Conservation (phyloP, 2,888 invertebrate genomes). For the Drepanosiphum platanoidis region DNA sequence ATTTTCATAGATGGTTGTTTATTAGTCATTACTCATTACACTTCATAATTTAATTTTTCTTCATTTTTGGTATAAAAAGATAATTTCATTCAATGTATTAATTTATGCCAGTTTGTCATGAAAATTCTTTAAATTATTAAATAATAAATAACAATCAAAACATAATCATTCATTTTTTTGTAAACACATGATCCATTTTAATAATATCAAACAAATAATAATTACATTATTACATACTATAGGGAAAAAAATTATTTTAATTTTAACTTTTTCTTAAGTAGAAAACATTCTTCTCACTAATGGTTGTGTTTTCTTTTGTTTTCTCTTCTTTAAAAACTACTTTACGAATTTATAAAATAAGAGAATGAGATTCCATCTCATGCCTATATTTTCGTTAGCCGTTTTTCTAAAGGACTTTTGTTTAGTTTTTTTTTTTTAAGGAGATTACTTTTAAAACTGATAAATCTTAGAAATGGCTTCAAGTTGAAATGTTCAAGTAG, state of each 20-base stretch:
- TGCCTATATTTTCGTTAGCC: conserved; percentile 35
- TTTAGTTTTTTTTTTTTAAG: conserved; percentile 43
- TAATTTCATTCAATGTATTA: background rate
- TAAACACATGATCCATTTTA: background rate
- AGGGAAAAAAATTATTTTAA: conserved; percentile 22
- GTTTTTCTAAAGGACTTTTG: conserved; percentile 55
- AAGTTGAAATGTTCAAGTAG: conserved; percentile 41
- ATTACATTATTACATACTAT: conserved; percentile 7
- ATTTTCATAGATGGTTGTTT: no score
- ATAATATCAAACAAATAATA: background rate
- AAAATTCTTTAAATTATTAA: no score
- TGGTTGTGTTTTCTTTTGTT: conserved; percentile 42
- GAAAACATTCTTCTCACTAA: conserved; percentile 29
- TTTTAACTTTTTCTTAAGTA: conserved; percentile 45
- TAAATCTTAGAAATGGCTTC: conserved; percentile 51
- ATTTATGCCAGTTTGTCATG: background rate
- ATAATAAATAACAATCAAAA: background rate
- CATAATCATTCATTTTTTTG: background rate
- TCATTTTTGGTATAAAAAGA: no score
- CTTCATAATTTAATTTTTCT: no score
- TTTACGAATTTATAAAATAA: conserved; percentile 48
- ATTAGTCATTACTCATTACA: no score
- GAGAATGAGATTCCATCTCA: conserved; percentile 42
- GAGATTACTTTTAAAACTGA: conserved; percentile 55
- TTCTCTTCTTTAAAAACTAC: conserved; percentile 26